Evolutionary conservation across 2,113 vertebrate species (phyloP).

Genomic region (Sapajus apella): DNA sequence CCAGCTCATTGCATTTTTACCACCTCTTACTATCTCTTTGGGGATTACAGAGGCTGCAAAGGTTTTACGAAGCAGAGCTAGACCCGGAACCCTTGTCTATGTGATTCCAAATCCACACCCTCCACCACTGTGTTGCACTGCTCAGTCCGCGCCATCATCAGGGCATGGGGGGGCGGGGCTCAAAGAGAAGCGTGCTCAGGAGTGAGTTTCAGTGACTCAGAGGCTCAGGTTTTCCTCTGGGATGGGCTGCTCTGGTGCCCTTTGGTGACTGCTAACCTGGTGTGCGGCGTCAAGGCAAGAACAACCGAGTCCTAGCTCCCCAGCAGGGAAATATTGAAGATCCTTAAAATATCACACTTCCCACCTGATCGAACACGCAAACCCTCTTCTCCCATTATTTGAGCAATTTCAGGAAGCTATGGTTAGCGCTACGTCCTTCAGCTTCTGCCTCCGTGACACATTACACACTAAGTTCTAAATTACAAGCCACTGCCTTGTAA

Average conservation of each 20-base stretch:
- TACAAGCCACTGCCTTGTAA: neutral
- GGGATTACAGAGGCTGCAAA: neutral
- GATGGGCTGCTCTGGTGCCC: neutral
- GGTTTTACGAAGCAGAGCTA: neutral
- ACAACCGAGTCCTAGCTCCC: neutral
- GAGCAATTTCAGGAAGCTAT: neutral
- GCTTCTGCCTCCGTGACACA: neutral
- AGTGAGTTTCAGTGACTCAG: neutral
- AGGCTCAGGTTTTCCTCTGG: fast-evolving
- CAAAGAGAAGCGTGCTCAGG: neutral
- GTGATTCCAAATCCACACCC: neutral
- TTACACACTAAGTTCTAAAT: neutral
- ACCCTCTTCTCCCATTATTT: neutral
- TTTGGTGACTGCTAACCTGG: neutral
- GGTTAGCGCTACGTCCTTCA: neutral
- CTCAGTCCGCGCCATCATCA: neutral
- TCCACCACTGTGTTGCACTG: neutral
- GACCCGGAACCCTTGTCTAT: neutral
- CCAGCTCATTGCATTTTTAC: neutral
- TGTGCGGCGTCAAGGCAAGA: neutral
- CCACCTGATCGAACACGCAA: neutral
- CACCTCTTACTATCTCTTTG: neutral
- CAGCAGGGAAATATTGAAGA: neutral
- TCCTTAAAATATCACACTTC: neutral
- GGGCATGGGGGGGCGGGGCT: neutral